Base-by-base conservation (phyloP, 2,888 invertebrate species). In the Rugalucina vietnamica region DNA sequence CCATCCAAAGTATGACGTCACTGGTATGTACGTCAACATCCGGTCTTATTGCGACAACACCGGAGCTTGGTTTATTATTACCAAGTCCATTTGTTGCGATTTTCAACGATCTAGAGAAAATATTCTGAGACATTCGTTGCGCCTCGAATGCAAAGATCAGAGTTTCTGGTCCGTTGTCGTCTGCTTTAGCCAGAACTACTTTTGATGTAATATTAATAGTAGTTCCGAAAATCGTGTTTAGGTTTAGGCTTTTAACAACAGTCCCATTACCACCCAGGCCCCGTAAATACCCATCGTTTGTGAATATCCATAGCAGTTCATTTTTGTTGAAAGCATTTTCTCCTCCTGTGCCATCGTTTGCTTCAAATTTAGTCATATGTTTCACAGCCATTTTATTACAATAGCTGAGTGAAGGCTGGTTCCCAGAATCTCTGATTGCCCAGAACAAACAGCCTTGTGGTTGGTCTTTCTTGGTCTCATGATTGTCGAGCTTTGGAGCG, bases 111-210 rank as follows among this genome's bases (percentile, higher is more conserved):
- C 3, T 34, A 0, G 60, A 24, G 4, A 24, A 5, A 29, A 74
- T 14, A 1, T 57, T 27, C 0, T 34, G 12, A 24, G 77, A 50
- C 24, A 12, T 37, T 0, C 49, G 32, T 10, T 5, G 18, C n/a
- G 77, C 50, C 10, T 50, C 70, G 0, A 87, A 60, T 36, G 86
- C 88, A 27, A 88, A 82, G n/a, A 90, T 37, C 12, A 90, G 71
- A 43, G 84, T 74, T 24, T 90, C 90, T 5, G 43, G 49, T 3
- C 75, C 76, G 8, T 36, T 57, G 14, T 81, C 85, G 1, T 76
- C 36, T 32, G 79, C 50, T 69, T 86, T 54, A 10, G 84, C 75
- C 0, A 88, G 78, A 69, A 85, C 80, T 4, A 90, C 29, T 34
- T 87, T 86, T 1, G 90, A 84, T 14, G 88, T 88, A 1, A 88